phyloP scores from a whole-genome alignment of 1,140 invertebrate genomes.

The Asobara japonica region DNA sequence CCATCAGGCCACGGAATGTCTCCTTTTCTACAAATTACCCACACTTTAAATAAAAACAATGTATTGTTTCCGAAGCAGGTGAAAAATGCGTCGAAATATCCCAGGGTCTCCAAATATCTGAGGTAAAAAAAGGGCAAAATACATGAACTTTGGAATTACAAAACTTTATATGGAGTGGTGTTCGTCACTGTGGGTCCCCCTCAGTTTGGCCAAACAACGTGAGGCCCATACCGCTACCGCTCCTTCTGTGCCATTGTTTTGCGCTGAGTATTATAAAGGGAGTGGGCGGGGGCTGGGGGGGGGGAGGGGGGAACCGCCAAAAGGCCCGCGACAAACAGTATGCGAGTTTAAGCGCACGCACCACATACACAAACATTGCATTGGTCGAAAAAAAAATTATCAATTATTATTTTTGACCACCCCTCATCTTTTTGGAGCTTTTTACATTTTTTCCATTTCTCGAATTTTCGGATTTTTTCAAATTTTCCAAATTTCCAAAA shows the following conservation, averaged over 20 bases:
- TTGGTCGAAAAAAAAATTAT: too few relatives aligned
- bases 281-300: background rate
- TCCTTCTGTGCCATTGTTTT: slow-evolving; percentile 17
- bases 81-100: background rate
- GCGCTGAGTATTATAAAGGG: background rate
- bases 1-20: too few relatives aligned
- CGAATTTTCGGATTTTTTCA: too few relatives aligned
- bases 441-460: too few relatives aligned
- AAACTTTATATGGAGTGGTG: slow-evolving; percentile 23
- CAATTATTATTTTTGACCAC: too few relatives aligned
- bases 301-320: background rate
- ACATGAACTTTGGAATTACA: slow-evolving; percentile 6
- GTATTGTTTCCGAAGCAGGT: background rate
- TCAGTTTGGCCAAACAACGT: background rate
- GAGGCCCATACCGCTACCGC: slow-evolving; percentile 10
- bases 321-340: background rate
- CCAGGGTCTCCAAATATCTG: background rate
- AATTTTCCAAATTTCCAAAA: too few relatives aligned
- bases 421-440: too few relatives aligned
- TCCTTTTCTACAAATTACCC: too few relatives aligned
- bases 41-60: too few relatives aligned
- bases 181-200: slow-evolving; percentile 16
- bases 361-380: slow-evolving; percentile 16
- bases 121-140: background rate
- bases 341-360: background rate